These are phyloP conservation scores for Spea hammondii DNA, from an alignment of 2,797 vertebrate species.

Conservation along the genomic window DNA sequence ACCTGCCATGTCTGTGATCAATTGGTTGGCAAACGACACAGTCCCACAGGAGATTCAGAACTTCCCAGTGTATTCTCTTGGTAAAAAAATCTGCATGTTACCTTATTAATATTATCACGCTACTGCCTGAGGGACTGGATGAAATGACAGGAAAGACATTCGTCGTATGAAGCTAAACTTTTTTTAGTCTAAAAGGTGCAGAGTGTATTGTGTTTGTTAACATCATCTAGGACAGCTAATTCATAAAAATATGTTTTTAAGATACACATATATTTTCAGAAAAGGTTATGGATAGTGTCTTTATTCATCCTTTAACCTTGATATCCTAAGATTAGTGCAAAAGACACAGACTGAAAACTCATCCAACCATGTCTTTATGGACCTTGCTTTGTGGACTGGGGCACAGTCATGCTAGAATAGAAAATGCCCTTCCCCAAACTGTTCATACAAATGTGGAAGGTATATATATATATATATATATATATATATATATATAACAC, in stretches of 20 bases:
- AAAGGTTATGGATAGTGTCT: not conserved
- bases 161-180: constrained; percentile 10
- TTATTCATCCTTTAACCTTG: too few species aligned
- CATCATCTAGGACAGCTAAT: not conserved
- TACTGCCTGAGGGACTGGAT: constrained; percentile 16
- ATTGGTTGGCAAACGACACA: constrained; percentile 31
- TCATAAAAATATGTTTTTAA: not conserved
- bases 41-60: constrained; percentile 24
- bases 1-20: constrained; percentile 34
- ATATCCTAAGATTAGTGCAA: too few species aligned
- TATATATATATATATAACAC: too few species aligned
- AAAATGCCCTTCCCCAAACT: too few species aligned
- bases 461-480: too few species aligned
- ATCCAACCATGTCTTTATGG: too few species aligned
- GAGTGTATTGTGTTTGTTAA: not conserved
- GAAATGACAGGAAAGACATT: constrained; percentile 19
- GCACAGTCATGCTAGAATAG: too few species aligned
- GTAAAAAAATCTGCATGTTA: constrained; percentile 24
- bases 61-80: constrained; percentile 18
- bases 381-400: too few species aligned
- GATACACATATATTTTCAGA: not conserved
- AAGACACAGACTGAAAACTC: too few species aligned
- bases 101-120: constrained; percentile 35
- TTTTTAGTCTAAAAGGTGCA: constrained; percentile 5
- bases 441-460: too few species aligned